A percentile compares a stretch with the other conserved stretches of the same genome.
phyloP scores from a whole-genome alignment of 2,888 invertebrate genomes.

The Lobophora halterata region DNA sequence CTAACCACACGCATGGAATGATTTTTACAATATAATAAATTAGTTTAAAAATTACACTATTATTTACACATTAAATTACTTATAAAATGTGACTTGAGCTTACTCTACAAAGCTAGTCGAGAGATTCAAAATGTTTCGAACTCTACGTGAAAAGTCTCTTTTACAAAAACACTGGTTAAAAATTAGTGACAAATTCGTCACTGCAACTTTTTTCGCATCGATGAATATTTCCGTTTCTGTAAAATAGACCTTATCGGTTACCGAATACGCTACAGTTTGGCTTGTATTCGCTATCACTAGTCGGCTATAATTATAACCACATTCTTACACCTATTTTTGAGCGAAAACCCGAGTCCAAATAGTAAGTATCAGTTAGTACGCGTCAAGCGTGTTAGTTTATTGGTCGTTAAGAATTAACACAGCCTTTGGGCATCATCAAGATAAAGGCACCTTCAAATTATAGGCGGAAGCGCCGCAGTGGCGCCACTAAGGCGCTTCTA shows the following conservation, averaged over 20 bases:
- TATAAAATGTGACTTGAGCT: conserved; percentile 46
- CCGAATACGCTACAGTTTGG: conserved; percentile 9
- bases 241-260: too few species aligned
- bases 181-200: too few species aligned
- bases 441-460: too few species aligned
- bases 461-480: too few species aligned
- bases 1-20: conserved; percentile 65
- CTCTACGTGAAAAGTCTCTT: conserved; percentile 2
- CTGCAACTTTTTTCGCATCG: too few species aligned
- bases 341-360: conserved; percentile 30
- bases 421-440: conserved; percentile 37
- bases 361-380: conserved; percentile 20
- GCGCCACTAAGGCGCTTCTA: too few species aligned
- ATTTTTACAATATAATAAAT: conserved; percentile 34
- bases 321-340: conserved; percentile 28
- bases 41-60: conserved; percentile 32
- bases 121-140: conserved; percentile 28
- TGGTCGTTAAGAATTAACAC: conserved; percentile 33
- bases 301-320: conserved; percentile 9
- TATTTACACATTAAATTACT: conserved; percentile 54
- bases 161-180: neutral
- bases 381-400: conserved; percentile 18
- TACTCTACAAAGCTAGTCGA: conserved; percentile 21
- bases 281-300: neutral
- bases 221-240: too few species aligned